Percentiles rank a stretch among this genome's conserved stretches.
These are phyloP conservation scores for Stegastes partitus DNA, from an alignment of 2,113 vertebrate genomes.

Conservation along the genomic window DNA sequence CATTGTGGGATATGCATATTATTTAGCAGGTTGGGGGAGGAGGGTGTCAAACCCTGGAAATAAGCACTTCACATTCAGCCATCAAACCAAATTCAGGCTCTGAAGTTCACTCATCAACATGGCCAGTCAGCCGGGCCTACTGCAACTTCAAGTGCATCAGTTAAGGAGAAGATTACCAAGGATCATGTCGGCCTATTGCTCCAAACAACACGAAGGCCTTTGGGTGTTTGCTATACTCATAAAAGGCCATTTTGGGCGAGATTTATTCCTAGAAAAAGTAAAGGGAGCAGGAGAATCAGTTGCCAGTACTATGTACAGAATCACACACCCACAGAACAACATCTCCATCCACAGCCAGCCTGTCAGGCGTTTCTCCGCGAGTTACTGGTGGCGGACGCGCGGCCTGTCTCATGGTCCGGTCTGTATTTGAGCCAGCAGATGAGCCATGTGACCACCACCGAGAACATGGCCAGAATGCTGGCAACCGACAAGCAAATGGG, in stretches of 20 bases:
- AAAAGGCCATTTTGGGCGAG: constrained; percentile 75
- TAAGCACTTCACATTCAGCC: constrained; percentile 69
- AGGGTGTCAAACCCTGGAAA: constrained; percentile 37
- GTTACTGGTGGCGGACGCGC: constrained; percentile 76
- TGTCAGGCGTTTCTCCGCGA: constrained; percentile 84
- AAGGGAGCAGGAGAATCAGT: constrained; percentile 62
- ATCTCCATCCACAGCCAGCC: constrained; percentile 4
- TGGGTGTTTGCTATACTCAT: constrained; percentile 74
- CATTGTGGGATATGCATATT: constrained; percentile 67
- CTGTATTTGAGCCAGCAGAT: constrained; percentile 95
- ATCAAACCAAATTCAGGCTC: constrained; percentile 45
- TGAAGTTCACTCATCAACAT: constrained; percentile 27
- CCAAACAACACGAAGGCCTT: constrained; percentile 76
- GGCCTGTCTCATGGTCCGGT: constrained; percentile 86
- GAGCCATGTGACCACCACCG: constrained; percentile 93
- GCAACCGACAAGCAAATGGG: constrained; percentile 93
- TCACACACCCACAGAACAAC: constrained; percentile 36
- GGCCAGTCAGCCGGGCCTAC: constrained; percentile 18
- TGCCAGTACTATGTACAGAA: constrained; percentile 61
- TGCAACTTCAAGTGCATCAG: constrained; percentile 54
- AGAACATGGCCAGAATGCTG: constrained; percentile 94
- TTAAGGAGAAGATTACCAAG: constrained; percentile 44
- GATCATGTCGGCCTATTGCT: constrained; percentile 67
- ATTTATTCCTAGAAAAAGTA: constrained; percentile 68
- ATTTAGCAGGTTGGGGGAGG: constrained; percentile 34